These are phyloP conservation scores for Cariama cristata DNA, from an alignment of 2,113 vertebrate genomes.

Conservation along the genomic window DNA sequence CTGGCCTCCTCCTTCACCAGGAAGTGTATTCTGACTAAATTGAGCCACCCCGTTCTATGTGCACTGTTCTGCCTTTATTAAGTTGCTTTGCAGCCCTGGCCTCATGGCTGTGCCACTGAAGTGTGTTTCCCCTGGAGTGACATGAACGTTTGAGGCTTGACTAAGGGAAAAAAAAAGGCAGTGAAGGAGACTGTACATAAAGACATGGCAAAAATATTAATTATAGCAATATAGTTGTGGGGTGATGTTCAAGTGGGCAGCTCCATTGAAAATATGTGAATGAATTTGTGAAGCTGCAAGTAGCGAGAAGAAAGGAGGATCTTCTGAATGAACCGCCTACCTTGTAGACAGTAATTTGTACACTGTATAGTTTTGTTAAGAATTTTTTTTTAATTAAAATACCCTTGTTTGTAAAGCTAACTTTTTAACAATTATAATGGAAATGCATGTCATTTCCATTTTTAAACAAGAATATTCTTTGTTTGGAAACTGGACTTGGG, in stretches of 20 bases:
- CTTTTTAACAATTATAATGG: slow-evolving; percentile 88
- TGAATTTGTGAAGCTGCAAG: slow-evolving; percentile 90
- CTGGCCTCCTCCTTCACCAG: slow-evolving; percentile 84
- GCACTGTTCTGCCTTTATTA: slow-evolving; percentile 85
- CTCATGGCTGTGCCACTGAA: slow-evolving; percentile 87
- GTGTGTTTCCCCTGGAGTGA: slow-evolving; percentile 87
- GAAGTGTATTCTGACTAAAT: slow-evolving; percentile 81
- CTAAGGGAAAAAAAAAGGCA: slow-evolving; percentile 77
- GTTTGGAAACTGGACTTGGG: slow-evolving; percentile 91
- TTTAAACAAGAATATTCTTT: slow-evolving; percentile 88
- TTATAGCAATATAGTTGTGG: slow-evolving; percentile 91
- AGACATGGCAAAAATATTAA: slow-evolving; percentile 87
- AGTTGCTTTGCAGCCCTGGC: slow-evolving; percentile 92
- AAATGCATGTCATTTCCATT: slow-evolving; percentile 88
- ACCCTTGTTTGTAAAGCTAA: slow-evolving; percentile 93
- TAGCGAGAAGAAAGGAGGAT: slow-evolving; percentile 86
- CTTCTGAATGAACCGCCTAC: slow-evolving; percentile 90
- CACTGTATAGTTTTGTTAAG: slow-evolving; percentile 96
- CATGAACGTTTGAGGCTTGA: slow-evolving; percentile 80
- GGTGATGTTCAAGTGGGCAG: slow-evolving; percentile 89
- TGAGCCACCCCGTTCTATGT: slow-evolving; percentile 84
- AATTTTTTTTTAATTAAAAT: slow-evolving; percentile 85
- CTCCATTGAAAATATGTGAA: slow-evolving; percentile 85
- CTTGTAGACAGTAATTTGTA: slow-evolving; percentile 97
- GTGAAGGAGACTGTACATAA: slow-evolving; percentile 91